phyloP scores from a whole-genome alignment of 2,888 invertebrate genomes.

The Clitarchus hookeri region DNA sequence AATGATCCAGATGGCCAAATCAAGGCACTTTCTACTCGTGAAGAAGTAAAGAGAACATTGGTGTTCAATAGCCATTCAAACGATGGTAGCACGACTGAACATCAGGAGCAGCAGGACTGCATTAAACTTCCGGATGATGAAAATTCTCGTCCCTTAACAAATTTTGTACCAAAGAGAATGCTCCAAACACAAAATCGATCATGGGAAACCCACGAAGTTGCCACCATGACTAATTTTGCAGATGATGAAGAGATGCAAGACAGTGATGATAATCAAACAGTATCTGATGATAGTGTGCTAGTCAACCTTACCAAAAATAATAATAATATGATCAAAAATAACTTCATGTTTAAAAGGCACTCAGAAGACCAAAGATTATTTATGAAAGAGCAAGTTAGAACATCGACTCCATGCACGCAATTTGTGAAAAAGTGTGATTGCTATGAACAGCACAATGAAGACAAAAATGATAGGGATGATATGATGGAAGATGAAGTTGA shows the following conservation, averaged over 20 bases:
- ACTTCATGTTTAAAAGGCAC: background rate
- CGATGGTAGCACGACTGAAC: background rate
- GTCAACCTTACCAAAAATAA: slow-evolving; percentile 42
- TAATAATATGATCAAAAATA: slow-evolving; percentile 26
- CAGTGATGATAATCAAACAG: slow-evolving; percentile 37
- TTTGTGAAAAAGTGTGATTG: background rate
- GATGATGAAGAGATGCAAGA: slow-evolving; percentile 53
- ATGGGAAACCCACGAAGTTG: slow-evolving; percentile 62
- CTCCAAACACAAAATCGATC: slow-evolving; percentile 52
- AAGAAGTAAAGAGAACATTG: slow-evolving; percentile 36
- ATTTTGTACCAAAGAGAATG: background rate
- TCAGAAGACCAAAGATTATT: slow-evolving; percentile 35
- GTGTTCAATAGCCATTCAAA: slow-evolving; percentile 28
- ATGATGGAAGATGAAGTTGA: background rate
- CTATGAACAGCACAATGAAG: slow-evolving; percentile 26
- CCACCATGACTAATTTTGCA: slow-evolving; percentile 54
- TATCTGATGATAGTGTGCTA: slow-evolving; percentile 34
- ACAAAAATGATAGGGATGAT: background rate
- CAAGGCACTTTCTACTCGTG: background rate
- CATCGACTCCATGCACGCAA: background rate
- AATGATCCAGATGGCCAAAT: slow-evolving; percentile 63
- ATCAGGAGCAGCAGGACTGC: background rate
- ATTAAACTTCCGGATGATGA: background rate
- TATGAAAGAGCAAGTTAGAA: slow-evolving; percentile 24
- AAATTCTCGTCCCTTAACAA: background rate